Base-by-base conservation (phyloP, 2,797 vertebrate species). In the Platalea minor region DNA sequence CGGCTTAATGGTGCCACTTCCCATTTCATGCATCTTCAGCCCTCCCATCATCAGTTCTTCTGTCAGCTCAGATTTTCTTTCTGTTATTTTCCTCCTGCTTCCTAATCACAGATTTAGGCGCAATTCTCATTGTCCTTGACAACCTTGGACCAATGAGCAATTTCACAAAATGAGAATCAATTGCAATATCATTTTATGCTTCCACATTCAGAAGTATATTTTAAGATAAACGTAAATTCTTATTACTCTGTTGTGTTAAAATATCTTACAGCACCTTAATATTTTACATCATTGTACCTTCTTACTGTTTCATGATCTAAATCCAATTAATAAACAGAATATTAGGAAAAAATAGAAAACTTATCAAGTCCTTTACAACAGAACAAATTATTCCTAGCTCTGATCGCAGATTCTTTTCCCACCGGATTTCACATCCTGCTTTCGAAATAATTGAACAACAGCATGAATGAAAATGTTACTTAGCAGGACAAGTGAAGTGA, bases 101-200 rank as follows among this genome's bases (percentile, higher is more conserved):
- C 46, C 41, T 91, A 91, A 95, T 91, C 64, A 91, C 33, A 93
- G 76, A 59, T 86, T 89, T 81, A 85, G 59, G 69, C 69, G 91
- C 46, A 68, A 54, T 67, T 90, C 67, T 94, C 76, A 88, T 90
- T 86, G 91, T 84, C 88, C 73, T 94, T 92, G 82, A 78, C 91
- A 96, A 85, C 61, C 53, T 86, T 69, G 61, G 57, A 19, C 85
- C 72, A 87, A 59, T 45, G 23, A 93, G 56, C 89, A 95, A 56
- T 88, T 95, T 88, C 61, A 91, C 54, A 81, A 95, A 75, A 89
- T 75, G 45, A 93, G 76, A 91, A 81, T 64, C 72, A 88, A 75
- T 88, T 73, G 26, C 50, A 93, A 35, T 86, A 93, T 91, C 19
- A 63, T 86, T 94, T 96, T 75, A 69, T 81, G 37, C 46, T 91